These are phyloP conservation scores for Anastatus disparis DNA, from an alignment of 1,140 invertebrate genomes.

Conservation along the genomic window DNA sequence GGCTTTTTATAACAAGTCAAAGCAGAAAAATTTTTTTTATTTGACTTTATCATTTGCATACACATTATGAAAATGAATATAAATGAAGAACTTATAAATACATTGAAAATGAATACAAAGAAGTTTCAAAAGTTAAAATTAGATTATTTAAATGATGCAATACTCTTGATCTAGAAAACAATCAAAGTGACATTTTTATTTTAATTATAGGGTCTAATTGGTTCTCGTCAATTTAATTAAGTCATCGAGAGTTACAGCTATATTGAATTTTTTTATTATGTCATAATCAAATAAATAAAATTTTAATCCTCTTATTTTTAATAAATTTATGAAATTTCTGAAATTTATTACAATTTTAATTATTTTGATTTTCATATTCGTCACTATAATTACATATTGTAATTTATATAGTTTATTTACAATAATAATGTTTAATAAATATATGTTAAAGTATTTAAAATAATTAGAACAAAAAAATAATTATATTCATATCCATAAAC, in stretches of 20 bases:
- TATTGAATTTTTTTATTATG: not conserved
- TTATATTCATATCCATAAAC: no score
- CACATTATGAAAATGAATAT: no score
- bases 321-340: not conserved
- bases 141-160: conserved; percentile 13
- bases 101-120: no score
- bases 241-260: not conserved
- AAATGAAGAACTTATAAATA: no score
- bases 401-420: no score
- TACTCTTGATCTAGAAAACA: not conserved
- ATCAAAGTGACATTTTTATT: conserved; percentile 19
- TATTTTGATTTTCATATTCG: not conserved
- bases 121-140: conserved; percentile 20
- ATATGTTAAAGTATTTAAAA: no score
- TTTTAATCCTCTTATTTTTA: not conserved
- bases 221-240: conserved; percentile 14
- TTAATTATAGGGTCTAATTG: conserved; percentile 14
- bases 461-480: no score
- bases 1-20: no score
- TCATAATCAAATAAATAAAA: not conserved
- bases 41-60: no score
- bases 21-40: no score
- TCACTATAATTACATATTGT: no score
- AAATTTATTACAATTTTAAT: not conserved
- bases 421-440: no score